Conservation (phyloP, 2,888 invertebrate genomes). For the Argyresthia albistria region DNA sequence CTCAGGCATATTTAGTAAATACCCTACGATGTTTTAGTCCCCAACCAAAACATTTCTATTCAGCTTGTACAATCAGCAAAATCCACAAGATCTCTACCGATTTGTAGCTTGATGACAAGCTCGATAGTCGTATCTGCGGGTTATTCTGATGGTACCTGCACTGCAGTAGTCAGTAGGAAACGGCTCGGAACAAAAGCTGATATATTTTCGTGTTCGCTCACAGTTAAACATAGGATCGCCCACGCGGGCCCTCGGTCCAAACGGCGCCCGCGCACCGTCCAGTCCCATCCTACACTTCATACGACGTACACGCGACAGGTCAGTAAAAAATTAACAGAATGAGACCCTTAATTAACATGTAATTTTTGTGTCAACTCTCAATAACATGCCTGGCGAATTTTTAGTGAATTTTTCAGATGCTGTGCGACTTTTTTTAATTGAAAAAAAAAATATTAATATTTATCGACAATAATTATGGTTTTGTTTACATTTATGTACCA, state of each 20-base stretch:
- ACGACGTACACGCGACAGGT: conserved; percentile 61
- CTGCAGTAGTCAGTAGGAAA: background rate
- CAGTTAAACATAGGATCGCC: conserved; percentile 67
- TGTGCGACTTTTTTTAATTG: background rate
- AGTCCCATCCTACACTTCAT: conserved; percentile 56
- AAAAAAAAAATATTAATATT: background rate
- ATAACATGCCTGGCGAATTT: background rate
- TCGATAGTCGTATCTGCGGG: too few relatives aligned
- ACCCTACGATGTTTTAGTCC: too few relatives aligned
- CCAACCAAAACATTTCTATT: too few relatives aligned
- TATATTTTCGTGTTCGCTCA: conserved; percentile 66
- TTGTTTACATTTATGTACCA: too few relatives aligned
- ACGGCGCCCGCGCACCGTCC: conserved; percentile 30
- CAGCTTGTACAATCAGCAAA: too few relatives aligned
- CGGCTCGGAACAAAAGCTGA: conserved; percentile 50
- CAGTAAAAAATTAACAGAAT: conserved; percentile 21
- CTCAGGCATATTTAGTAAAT: too few relatives aligned
- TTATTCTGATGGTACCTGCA: background rate
- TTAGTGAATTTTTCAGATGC: background rate
- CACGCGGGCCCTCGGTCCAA: conserved; percentile 41
- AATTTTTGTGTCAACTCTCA: background rate
- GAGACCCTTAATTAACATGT: conserved; percentile 15
- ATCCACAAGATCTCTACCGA: too few relatives aligned
- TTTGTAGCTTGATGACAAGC: too few relatives aligned
- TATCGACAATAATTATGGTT: too few relatives aligned